Evolutionary conservation across 2,888 invertebrate species (phyloP).

Genomic region (Cephus spinipes): DNA sequence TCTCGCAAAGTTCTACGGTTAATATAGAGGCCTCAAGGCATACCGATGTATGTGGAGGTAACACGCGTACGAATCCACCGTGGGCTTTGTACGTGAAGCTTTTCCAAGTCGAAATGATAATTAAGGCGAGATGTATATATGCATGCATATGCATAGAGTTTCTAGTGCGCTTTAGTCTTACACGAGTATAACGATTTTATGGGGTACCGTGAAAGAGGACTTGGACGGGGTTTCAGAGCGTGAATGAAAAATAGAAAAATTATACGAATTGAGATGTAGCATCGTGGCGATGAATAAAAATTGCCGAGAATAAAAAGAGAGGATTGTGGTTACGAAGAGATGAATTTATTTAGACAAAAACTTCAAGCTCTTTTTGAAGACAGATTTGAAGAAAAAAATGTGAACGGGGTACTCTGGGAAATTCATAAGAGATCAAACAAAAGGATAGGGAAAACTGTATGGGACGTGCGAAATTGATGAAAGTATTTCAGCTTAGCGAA

Average conservation of each 20-base stretch:
- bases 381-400: neutral
- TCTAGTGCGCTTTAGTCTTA: neutral
- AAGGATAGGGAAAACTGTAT: neutral
- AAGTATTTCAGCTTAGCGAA: conserved; percentile 42
- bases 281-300: neutral
- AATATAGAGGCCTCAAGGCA: conserved; percentile 25
- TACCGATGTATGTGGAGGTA: conserved; percentile 16
- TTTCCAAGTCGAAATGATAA: neutral
- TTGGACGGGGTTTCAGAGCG: neutral
- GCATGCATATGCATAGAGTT: neutral
- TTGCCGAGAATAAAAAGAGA: neutral
- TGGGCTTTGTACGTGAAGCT: neutral
- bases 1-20: conserved; percentile 17
- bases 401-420: neutral
- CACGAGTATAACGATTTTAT: neutral
- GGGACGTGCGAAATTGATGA: conserved; percentile 57
- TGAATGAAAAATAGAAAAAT: neutral
- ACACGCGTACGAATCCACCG: neutral
- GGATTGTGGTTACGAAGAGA: neutral
- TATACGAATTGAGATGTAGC: neutral
- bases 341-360: neutral
- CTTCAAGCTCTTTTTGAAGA: neutral
- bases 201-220: neutral
- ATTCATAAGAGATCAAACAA: neutral
- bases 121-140: neutral